Conservation (phyloP, 2,113 vertebrate species). For the Notarius quadriscutis region DNA sequence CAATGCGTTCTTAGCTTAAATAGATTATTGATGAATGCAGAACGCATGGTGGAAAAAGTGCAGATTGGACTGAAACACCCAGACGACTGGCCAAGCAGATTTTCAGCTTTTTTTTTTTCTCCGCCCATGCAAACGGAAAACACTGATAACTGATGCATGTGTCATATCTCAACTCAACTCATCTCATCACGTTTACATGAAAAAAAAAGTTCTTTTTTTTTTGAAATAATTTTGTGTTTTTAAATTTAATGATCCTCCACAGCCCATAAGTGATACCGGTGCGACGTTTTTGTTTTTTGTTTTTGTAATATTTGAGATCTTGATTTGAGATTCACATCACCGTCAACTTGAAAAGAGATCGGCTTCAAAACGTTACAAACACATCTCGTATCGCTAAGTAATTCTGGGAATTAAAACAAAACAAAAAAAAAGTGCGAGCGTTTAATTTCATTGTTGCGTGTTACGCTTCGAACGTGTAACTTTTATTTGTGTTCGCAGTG, state of each 20-base stretch:
- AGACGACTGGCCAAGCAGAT: slow-evolving; percentile 41
- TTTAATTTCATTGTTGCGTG: not conserved
- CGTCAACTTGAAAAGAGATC: not conserved
- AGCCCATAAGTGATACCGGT: not conserved
- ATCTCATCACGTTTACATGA: not conserved
- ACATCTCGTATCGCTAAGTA: not conserved
- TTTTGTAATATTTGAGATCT: not conserved
- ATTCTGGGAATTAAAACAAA: not conserved
- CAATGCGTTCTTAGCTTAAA: slow-evolving; percentile 52
- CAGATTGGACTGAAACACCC: slow-evolving; percentile 42
- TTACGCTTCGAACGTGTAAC: slow-evolving; percentile 23
- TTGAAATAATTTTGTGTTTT: not conserved
- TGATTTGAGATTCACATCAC: not conserved
- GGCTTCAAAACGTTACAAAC: not conserved
- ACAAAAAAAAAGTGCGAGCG: no score
- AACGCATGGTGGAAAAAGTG: slow-evolving; percentile 47
- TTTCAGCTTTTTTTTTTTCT: not conserved
- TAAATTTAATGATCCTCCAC: not conserved
- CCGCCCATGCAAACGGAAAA: not conserved
- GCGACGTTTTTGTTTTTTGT: not conserved
- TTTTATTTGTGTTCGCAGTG: slow-evolving; percentile 25
- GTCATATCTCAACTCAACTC: not conserved
- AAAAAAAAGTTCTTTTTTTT: not conserved
- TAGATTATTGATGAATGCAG: slow-evolving; percentile 55
- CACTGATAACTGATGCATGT: not conserved